Evolutionary conservation across 2,113 vertebrate species (phyloP).

Genomic region (Sylvia atricapilla): DNA sequence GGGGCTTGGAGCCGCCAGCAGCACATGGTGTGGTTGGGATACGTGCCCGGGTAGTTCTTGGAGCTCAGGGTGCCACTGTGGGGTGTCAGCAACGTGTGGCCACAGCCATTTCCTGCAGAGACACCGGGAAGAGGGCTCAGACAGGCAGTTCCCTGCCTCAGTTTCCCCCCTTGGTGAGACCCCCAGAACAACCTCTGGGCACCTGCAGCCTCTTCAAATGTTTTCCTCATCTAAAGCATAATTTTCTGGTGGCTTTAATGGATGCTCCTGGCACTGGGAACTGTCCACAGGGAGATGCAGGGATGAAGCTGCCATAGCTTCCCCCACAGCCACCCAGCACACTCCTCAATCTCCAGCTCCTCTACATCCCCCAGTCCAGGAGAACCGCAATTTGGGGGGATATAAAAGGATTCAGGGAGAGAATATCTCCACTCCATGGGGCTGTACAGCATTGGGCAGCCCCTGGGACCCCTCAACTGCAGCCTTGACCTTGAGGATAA

Average conservation of each 20-base stretch:
- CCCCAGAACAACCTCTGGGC: accelerated
- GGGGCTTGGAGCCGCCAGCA: constrained; percentile 74
- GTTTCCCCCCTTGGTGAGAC: not conserved
- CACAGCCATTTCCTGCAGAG: constrained; percentile 81
- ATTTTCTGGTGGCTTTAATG: not conserved
- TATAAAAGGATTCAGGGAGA: not conserved
- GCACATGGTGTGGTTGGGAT: constrained; percentile 80
- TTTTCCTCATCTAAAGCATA: not conserved
- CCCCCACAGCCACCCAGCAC: not conserved
- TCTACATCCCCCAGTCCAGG: not conserved
- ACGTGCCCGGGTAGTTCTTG: constrained; percentile 84
- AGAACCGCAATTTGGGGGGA: not conserved
- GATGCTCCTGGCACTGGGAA: not conserved
- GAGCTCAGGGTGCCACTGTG: constrained; percentile 84
- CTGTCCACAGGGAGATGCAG: not conserved
- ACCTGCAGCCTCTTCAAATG: not conserved
- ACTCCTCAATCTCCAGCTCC: not conserved
- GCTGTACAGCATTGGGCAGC: not conserved
- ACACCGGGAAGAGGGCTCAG: not conserved
- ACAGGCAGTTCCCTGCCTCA: not conserved
- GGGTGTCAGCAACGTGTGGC: constrained; percentile 75
- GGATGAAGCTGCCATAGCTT: not conserved
- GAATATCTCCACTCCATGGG: not conserved
- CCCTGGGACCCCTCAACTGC: accelerated
- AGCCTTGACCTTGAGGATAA: not conserved